Conservation (phyloP, 2,113 vertebrate species). For the Zapornia atra region DNA sequence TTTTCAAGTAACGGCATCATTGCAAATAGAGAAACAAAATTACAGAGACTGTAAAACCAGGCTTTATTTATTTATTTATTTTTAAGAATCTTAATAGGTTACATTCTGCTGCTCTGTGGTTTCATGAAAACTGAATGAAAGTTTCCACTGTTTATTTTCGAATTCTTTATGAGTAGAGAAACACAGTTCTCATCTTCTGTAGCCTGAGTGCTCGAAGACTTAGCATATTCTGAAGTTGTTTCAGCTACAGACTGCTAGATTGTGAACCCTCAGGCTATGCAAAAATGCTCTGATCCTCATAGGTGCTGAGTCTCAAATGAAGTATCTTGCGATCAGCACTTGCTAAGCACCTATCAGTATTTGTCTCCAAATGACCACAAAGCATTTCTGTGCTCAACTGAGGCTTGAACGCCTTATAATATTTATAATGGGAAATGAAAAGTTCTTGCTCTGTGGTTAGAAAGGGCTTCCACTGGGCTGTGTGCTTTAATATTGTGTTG, state of each 20-base stretch:
- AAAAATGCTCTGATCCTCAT: not conserved
- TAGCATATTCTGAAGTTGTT: not conserved
- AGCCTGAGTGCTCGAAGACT: not conserved
- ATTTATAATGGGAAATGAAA: not conserved
- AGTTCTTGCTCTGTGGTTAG: not conserved
- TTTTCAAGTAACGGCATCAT: not conserved
- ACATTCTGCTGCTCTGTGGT: not conserved
- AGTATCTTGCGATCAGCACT: not conserved
- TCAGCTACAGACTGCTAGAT: not conserved
- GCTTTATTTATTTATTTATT: not conserved
- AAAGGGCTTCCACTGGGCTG: not conserved
- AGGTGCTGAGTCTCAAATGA: not conserved
- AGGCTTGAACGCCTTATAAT: not conserved
- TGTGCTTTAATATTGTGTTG: not conserved
- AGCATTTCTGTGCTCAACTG: not conserved
- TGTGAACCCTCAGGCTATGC: not conserved
- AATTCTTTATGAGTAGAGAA: not conserved
- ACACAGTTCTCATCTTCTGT: not conserved
- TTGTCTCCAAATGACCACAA: not conserved
- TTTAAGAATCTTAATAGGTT: not conserved
- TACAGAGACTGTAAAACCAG: not conserved
- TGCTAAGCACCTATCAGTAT: not conserved
- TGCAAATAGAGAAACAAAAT: not conserved
- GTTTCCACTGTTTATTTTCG: not conserved
- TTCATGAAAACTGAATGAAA: not conserved